phyloP scores from a whole-genome alignment of 2,888 invertebrate species.

The Drosophila rubida region DNA sequence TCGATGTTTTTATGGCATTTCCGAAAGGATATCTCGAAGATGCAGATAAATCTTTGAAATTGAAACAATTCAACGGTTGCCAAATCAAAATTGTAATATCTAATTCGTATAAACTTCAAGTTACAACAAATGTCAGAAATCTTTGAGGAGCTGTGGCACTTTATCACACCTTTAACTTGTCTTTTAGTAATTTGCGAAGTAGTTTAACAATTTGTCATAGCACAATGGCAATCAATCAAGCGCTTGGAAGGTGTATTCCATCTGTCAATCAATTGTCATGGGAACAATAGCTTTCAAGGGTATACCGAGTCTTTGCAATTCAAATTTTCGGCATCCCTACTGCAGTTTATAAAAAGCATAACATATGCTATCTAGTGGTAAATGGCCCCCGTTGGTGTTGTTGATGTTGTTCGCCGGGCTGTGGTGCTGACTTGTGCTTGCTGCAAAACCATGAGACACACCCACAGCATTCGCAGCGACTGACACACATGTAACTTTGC shows the following conservation, averaged over 20 bases:
- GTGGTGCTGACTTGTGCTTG: slow-evolving; percentile 16
- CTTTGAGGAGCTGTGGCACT: background rate
- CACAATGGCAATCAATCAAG: background rate
- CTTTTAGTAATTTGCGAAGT: background rate
- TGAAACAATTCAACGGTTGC: background rate
- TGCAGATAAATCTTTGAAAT: background rate
- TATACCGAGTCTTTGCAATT: slow-evolving; percentile 14
- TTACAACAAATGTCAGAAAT: no score
- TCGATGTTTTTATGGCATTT: slow-evolving; percentile 5
- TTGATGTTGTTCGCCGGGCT: slow-evolving; percentile 43
- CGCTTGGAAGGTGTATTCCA: background rate
- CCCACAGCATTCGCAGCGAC: slow-evolving; percentile 45
- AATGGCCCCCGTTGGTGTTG: slow-evolving; percentile 37
- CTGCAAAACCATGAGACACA: slow-evolving; percentile 51
- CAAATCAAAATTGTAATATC: background rate
- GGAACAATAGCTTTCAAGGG: background rate
- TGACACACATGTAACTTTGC: slow-evolving; percentile 73
- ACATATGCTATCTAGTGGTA: slow-evolving; percentile 65
- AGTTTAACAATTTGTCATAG: background rate
- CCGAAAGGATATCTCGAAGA: background rate
- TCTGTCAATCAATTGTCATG: background rate
- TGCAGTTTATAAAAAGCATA: slow-evolving; percentile 45
- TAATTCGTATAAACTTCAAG: background rate
- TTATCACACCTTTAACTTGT: background rate
- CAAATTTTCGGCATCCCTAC: slow-evolving; percentile 25